Evolutionary conservation across 2,888 invertebrate species (phyloP), one percentile per base, ranked within the genome.

Genomic region (Gari tellinella): DNA sequence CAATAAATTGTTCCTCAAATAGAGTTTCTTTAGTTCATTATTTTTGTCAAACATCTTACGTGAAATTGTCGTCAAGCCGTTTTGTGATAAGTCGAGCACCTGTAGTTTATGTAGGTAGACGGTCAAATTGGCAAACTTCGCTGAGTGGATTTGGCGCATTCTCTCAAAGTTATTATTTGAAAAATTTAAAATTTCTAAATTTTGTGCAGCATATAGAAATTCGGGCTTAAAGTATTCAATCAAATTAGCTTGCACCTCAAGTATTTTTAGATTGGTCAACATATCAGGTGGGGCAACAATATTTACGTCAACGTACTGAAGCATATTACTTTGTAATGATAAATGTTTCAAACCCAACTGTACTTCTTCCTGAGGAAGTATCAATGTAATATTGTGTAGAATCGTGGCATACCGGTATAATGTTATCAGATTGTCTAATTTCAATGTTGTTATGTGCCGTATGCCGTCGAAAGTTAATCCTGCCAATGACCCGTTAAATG

Each of bases 201-300:
- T 48, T 19, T 23, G n/a, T 5, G n/a, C 5, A 2, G 7, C 25
- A 2, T 10, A 7, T 3, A 51, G 5, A 5, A 51, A 51, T 2
- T 26, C 15, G 10, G 51, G 51, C 25, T 15, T 51, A 2, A 51
- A 19, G 17, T 8, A 51, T 25, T 51, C 51, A 25, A 51, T 51
- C 2, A 26, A 5, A 51, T 51, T 51, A 4, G 25, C 5, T 1
- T n/a, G 3, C 2, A 51, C 25, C 2, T 12, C 21, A 26, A 51
- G 15, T n/a, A 15, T 15, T 5, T 23, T 51, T 2, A 51, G 26
- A 25, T 51, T 23, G 3, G 4, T 7, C 2, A 51, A 5, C 2
- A 5, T 51, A 4, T 1, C 23, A 2, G n/a, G n/a, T n/a, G n/a
- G n/a, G n/a, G 15, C 26, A 14, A 1, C n/a, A 15, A 25, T 2